A percentile compares a stretch with the other conserved stretches of the same genome.
Evolutionary conservation across 2,113 vertebrate genomes (phyloP).

Genomic region (Sinocyclocheilus rhinocerous): DNA sequence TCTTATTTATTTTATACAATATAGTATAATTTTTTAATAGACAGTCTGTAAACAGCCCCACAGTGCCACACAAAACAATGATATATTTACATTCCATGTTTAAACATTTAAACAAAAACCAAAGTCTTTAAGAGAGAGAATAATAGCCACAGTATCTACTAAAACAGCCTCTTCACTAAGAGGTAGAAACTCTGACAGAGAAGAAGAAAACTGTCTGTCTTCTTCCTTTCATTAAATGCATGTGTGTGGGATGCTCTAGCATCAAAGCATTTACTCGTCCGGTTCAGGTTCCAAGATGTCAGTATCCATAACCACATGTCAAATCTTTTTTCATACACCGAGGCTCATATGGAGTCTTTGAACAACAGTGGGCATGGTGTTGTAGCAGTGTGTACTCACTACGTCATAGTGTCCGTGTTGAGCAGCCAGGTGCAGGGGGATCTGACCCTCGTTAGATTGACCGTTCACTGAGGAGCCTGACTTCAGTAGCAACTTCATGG

Average conservation of each 20-base stretch:
- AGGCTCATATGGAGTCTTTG: not conserved
- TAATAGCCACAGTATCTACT: not conserved
- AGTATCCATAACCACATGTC: conserved; percentile 1
- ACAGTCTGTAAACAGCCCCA: too few species aligned
- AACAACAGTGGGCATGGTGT: not conserved
- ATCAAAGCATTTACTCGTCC: not conserved
- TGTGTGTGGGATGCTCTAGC: not conserved
- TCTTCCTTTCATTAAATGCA: not conserved
- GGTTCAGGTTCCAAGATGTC: conserved; percentile 9
- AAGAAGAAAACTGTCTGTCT: not conserved
- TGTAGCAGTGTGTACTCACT: conserved; percentile 73
- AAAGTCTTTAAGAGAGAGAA: not conserved
- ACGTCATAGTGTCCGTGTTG: conserved; percentile 98
- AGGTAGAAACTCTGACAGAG: too few species aligned
- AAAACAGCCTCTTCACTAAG: not conserved
- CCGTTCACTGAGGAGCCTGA: conserved; percentile 91
- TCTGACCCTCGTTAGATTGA: conserved; percentile 94
- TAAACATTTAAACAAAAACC: too few species aligned
- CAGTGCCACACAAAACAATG: too few species aligned
- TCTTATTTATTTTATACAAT: not conserved
- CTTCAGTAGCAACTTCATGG: conserved; percentile 97
- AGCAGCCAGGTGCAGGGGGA: conserved; percentile 92
- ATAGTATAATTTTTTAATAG: not conserved
- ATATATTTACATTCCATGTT: too few species aligned
- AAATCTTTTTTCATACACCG: not conserved